Conservation (phyloP, 2,888 invertebrate genomes). For the Idaea biselata region DNA sequence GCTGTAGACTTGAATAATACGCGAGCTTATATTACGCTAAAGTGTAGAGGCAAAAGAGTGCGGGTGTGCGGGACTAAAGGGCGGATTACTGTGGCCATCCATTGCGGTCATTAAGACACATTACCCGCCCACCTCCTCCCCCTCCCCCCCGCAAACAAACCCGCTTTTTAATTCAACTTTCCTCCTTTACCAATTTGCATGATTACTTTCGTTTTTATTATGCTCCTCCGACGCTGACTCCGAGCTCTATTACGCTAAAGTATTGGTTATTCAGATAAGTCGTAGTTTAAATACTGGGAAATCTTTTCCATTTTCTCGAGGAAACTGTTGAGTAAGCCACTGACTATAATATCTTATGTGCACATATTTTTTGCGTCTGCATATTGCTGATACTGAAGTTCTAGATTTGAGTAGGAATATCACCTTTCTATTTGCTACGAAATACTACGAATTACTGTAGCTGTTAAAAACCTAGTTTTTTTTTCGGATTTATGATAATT, state of each 20-base stretch:
- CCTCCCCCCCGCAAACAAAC: constrained; percentile 40
- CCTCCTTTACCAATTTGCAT: constrained; percentile 77
- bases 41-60: constrained; percentile 61
- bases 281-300: constrained; percentile 33
- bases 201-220: constrained; percentile 81
- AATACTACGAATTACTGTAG: neutral
- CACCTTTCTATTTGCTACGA: neutral
- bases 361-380: constrained; percentile 15
- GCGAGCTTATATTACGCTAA: constrained; percentile 45
- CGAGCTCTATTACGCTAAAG: constrained; percentile 47
- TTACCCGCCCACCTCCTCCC: constrained; percentile 48
- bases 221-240: constrained; percentile 52
- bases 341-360: constrained; percentile 14
- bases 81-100: constrained; percentile 74
- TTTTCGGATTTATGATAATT: neutral
- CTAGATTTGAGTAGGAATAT: neutral
- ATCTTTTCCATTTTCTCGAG: constrained; percentile 27
- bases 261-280: constrained; percentile 49
- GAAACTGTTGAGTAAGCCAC: constrained; percentile 22
- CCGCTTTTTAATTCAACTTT: constrained; percentile 80
- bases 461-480: neutral
- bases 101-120: constrained; percentile 80
- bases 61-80: constrained; percentile 47
- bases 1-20: constrained; percentile 32
- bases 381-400: constrained; percentile 9